Conservation (phyloP, 2,113 vertebrate genomes). For the Grallaria varia region DNA sequence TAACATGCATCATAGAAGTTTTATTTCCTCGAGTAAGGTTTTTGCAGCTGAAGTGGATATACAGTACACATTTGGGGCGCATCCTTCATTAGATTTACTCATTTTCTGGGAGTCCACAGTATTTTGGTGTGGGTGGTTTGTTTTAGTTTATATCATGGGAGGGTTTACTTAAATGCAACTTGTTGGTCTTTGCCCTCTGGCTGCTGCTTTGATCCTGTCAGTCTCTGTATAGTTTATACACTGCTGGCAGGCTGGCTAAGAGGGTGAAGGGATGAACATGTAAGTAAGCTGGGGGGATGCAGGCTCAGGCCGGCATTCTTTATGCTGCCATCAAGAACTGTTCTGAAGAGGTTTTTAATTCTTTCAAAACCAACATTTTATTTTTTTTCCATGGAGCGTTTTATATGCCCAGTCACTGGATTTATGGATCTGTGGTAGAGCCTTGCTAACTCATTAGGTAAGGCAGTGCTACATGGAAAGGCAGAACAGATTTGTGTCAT, state of each 20-base stretch:
- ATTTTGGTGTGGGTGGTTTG: background rate
- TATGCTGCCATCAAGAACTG: background rate
- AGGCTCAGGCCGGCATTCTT: background rate
- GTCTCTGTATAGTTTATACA: background rate
- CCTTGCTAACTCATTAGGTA: background rate
- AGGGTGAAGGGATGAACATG: background rate
- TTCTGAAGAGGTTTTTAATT: background rate
- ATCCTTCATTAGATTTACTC: background rate
- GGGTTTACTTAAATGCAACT: background rate
- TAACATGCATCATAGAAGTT: background rate
- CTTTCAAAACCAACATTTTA: background rate
- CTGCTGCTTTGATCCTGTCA: background rate
- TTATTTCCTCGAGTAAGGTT: background rate
- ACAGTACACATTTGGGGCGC: background rate
- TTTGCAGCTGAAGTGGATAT: background rate
- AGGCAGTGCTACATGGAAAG: background rate
- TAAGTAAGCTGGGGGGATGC: background rate
- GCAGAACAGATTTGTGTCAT: background rate
- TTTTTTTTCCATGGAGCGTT: background rate
- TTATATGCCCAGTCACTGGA: background rate
- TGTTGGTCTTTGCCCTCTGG: background rate
- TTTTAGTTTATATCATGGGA: background rate
- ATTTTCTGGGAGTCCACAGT: background rate
- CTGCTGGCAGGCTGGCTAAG: background rate
- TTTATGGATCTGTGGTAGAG: background rate